phyloP scores from a whole-genome alignment of 2,797 vertebrate species.

The Phyllotis vaccarum region DNA sequence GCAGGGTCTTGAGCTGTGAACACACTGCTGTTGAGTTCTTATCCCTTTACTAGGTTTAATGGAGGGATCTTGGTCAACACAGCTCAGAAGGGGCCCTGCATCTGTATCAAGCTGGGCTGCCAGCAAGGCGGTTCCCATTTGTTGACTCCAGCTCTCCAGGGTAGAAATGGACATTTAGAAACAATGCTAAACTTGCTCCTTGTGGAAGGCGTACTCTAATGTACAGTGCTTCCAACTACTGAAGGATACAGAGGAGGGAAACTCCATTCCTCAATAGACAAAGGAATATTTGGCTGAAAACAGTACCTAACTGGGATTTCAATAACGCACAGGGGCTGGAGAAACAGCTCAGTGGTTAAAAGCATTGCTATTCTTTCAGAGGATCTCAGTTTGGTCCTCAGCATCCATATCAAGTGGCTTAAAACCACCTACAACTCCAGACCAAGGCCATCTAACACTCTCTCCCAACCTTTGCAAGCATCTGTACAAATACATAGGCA shows the following conservation, averaged over 20 bases:
- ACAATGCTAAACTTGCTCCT: neutral
- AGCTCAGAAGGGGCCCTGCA: neutral
- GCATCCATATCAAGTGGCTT: neutral
- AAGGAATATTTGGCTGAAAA: neutral
- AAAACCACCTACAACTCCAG: neutral
- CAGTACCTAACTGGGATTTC: neutral
- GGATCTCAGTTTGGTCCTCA: neutral
- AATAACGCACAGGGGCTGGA: no score
- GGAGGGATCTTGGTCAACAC: no score
- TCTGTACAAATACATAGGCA: neutral
- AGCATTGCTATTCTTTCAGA: neutral
- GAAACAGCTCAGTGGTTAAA: neutral
- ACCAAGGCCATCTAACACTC: neutral
- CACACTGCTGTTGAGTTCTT: neutral
- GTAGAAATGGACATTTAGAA: neutral
- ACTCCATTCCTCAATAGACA: neutral
- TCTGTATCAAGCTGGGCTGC: neutral
- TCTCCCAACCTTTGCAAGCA: neutral
- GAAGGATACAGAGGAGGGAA: neutral
- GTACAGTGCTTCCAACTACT: neutral
- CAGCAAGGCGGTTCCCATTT: neutral
- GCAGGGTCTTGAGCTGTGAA: no score
- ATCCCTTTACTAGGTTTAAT: accelerated
- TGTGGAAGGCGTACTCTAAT: neutral
- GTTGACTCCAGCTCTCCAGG: neutral